Evolutionary conservation across 2,113 vertebrate genomes (phyloP), one percentile per base, ranked within the genome.

Genomic region (Platichthys flesus): DNA sequence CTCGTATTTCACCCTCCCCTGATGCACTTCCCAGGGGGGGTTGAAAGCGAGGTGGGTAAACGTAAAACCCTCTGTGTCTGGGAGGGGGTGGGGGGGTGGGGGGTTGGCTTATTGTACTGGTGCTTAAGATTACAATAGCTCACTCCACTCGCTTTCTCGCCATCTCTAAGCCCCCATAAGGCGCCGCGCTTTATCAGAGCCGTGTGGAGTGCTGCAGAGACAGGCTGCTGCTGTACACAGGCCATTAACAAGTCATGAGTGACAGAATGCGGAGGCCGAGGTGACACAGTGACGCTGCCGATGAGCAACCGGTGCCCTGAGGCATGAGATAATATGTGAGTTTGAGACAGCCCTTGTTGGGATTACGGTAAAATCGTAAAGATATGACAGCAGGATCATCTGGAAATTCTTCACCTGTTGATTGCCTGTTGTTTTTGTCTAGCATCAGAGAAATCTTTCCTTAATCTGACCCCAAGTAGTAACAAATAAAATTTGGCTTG

Each of bases 201-300:
- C 64, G 59, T 74, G 55, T 80, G 37, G 79, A 78, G 79, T 81
- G 71, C 71, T 67, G 72, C 69, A 76, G 81, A 83, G 77, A 81
- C 59, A 63, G 64, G 72, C 76, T 66, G 74, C 74, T 76, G 74
- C 83, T 79, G 55, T 70, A 79, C 65, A 71, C 70, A 81, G 79
- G 63, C 78, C 78, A 79, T 85, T 90, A 88, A 83, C 85, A 57
- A 47, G 54, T 59, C 76, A 78, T 83, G 81, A 89, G 84, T 90
- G 89, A 84, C 88, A 91, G 84, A 89, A 90, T 89, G 82, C 57
- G 81, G 74, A 85, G 82, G 88, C 81, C 88, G 75, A 87, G 85
- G 89, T 88, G 89, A 85, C 84, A 91, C 66, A 78, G 78, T 71
- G 71, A 85, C 62, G 66, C 52, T 21, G 58, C 66, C 62, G 84